A percentile compares a stretch with the other conserved stretches of the same genome.
These are phyloP conservation scores for Eurosta solidaginis DNA, from an alignment of 1,140 invertebrate species.

Conservation along the genomic window DNA sequence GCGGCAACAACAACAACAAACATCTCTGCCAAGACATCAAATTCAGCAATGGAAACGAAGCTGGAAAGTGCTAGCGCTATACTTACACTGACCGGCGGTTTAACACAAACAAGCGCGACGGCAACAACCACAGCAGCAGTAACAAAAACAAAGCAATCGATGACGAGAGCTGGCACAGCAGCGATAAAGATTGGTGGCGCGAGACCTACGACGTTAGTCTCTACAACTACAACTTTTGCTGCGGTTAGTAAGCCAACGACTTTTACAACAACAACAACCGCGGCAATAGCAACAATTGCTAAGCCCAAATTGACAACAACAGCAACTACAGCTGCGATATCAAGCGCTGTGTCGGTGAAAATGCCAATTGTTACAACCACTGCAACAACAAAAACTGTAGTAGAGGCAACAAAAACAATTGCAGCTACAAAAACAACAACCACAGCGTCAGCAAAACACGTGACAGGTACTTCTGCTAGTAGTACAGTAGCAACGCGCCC, in stretches of 20 bases:
- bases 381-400: background rate
- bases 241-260: slow-evolving; percentile 1
- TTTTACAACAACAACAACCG: background rate
- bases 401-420: background rate
- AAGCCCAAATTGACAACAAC: slow-evolving; percentile 8
- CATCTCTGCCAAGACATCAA: background rate
- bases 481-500: slow-evolving; percentile 11
- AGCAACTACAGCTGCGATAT: slow-evolving; percentile 21
- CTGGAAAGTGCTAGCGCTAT: too few relatives aligned
- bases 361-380: slow-evolving; percentile 11
- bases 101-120: background rate
- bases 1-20: background rate
- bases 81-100: too few relatives aligned
- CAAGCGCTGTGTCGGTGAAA: background rate
- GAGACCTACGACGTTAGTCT: slow-evolving; percentile 26
- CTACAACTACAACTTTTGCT: background rate
- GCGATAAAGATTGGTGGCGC: background rate
- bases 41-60: too few relatives aligned
- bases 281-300: slow-evolving; percentile 25
- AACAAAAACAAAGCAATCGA: background rate
- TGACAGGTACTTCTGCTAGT: background rate
- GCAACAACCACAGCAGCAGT: background rate
- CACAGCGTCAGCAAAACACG: background rate
- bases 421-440: slow-evolving; percentile 4
- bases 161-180: background rate